A percentile compares a stretch with the other conserved stretches of the same genome.
Conservation (phyloP, 1,140 invertebrate species). For the Drepana arcuata region DNA sequence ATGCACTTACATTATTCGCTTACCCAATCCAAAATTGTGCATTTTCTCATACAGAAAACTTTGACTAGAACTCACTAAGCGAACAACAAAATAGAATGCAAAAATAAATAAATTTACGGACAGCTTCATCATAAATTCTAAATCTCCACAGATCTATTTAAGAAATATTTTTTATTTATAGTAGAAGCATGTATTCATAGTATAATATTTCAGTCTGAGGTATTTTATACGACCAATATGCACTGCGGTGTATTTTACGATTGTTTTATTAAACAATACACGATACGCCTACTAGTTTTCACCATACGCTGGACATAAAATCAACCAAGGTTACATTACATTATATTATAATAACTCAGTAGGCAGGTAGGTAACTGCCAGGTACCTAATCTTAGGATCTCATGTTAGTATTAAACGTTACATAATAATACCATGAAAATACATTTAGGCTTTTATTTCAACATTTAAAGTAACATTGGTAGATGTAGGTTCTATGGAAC, state of each 20-base stretch:
- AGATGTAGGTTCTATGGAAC: too few relatives aligned
- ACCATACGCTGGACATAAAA: constrained; percentile 21
- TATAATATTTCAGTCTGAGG: constrained; percentile 17
- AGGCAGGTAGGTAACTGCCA: too few relatives aligned
- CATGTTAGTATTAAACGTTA: too few relatives aligned
- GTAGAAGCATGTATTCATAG: constrained; percentile 16
- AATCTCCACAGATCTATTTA: constrained; percentile 1
- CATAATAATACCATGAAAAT: too few relatives aligned
- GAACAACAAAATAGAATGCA: constrained; percentile 10
- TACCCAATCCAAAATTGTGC: constrained; percentile 18
- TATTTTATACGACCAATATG: constrained; percentile 20
- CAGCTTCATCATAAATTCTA: too few relatives aligned
- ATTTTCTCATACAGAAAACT: constrained; percentile 22
- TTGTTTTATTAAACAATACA: constrained; percentile 21
- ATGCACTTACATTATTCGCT: constrained; percentile 23
- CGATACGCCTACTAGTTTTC: constrained; percentile 18
- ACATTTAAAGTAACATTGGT: too few relatives aligned
- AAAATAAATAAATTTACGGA: constrained; percentile 10
- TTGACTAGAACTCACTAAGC: constrained; percentile 11
- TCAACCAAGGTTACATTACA: too few relatives aligned
- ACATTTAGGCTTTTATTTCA: too few relatives aligned
- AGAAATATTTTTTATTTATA: constrained; percentile 10
- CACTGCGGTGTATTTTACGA: constrained; percentile 18
- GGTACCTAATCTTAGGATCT: too few relatives aligned
- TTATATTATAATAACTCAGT: too few relatives aligned